Base-by-base conservation (phyloP, 2,113 vertebrate genomes). In the Alosa alosa region DNA sequence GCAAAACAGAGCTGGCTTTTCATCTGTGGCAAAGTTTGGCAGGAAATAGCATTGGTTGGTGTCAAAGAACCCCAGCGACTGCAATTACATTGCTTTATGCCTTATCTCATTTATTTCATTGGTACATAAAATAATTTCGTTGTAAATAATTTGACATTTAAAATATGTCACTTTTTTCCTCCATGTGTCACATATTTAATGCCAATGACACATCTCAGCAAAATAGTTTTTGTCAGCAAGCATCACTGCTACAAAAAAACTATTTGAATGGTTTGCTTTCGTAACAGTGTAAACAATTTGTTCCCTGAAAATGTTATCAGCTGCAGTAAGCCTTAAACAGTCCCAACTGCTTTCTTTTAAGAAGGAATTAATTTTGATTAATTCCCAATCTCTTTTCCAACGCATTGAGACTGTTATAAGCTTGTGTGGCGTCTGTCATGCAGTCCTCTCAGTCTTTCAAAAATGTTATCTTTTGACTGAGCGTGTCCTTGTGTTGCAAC, bases 281-380 rank as follows among this genome's bases (percentile, higher is more conserved):
- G 5, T 11, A 78, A 11, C 3, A 78, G 72, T 17, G 15, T 78
- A 78, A 78, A 78, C 72, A 78, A 36, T 78, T 78, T 78, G 64
- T 72, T 72, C 64, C 64, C 64, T 72, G 72, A 36, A 78, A 78
- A 78, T 78, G 72, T 39, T 78, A 78, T 78, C 36, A 78, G 31
- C 31, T 31, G 20, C 31, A 13, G 11, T 17, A 36, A 13, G n/a
- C 25, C 4, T 15, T 39, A 39, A 78, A 39, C 64, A 72, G 25
- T 39, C 72, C 72, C 72, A 78, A 36, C 10, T 78, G 72, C 72
- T 39, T 78, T 78, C 31, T 39, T 78, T 78, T 78, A 78, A 78
- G 11, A 39, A 78, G 36, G 72, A 78, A 78, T 78, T 78, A 72
- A 72, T 36, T 72, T 39, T 78, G 72, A 78, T 78, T 78, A 78